These are phyloP conservation scores for Epiblema foenella DNA, from an alignment of 2,888 invertebrate genomes.

Conservation along the genomic window DNA sequence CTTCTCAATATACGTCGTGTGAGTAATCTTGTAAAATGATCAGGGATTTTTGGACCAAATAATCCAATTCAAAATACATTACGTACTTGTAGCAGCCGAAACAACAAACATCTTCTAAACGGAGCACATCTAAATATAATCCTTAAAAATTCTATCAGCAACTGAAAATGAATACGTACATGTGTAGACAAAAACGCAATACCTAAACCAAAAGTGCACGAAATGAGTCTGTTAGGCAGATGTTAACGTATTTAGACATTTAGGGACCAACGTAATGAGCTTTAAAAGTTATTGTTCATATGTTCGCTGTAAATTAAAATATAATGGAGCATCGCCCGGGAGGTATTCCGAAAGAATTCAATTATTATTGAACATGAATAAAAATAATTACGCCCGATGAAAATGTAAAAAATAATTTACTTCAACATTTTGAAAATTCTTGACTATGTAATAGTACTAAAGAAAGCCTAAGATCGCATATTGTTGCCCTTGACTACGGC, in stretches of 20 bases:
- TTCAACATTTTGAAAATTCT: too few relatives aligned
- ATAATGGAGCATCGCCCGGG: not conserved
- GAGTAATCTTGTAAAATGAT: not conserved
- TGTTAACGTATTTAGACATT: constrained; percentile 29
- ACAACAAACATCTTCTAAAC: constrained; percentile 7
- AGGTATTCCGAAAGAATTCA: not conserved
- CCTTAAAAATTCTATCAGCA: not conserved
- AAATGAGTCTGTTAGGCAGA: constrained; percentile 34
- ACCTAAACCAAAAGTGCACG: constrained; percentile 21
- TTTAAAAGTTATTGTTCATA: constrained; percentile 1
- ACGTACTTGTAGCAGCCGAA: not conserved
- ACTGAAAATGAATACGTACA: constrained; percentile 12
- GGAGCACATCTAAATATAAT: not conserved
- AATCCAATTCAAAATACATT: too few relatives aligned
- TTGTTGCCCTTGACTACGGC: not conserved
- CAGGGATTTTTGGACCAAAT: not conserved
- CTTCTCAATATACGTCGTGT: too few relatives aligned
- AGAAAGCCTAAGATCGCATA: not conserved
- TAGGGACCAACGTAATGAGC: constrained; percentile 16
- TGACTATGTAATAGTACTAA: not conserved
- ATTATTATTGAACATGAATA: not conserved
- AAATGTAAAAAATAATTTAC: not conserved
- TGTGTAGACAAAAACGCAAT: constrained; percentile 14
- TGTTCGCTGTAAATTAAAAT: constrained; percentile 8
- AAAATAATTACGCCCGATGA: not conserved